These are phyloP conservation scores for Tenthredo amoena DNA, from an alignment of 2,888 invertebrate genomes.

Conservation along the genomic window DNA sequence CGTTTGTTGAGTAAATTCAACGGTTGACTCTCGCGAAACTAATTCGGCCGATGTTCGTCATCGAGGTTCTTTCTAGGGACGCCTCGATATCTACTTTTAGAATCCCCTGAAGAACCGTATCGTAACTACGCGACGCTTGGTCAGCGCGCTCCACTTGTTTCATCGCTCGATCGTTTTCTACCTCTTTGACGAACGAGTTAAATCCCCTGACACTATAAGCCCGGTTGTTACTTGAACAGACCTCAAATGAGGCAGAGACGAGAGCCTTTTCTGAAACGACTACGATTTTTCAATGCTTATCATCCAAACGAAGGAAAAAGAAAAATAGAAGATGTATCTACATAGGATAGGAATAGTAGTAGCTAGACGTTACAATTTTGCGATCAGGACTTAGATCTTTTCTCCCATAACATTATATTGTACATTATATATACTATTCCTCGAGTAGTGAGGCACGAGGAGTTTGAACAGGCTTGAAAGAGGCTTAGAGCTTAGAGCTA, in stretches of 20 bases:
- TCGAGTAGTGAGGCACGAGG: not conserved
- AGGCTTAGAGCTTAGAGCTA: constrained; percentile 35
- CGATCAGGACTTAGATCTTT: not conserved
- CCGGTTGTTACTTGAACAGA: not conserved
- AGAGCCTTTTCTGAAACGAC: not conserved
- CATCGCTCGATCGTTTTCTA: not conserved
- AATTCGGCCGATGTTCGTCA: constrained; percentile 34
- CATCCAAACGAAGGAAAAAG: not conserved
- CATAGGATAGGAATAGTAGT: not conserved
- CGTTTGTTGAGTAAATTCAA: not conserved
- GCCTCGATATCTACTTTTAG: constrained; percentile 35
- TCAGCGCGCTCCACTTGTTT: constrained; percentile 7
- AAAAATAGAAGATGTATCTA: not conserved
- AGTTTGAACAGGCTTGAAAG: constrained; percentile 20
- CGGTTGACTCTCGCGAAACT: not conserved
- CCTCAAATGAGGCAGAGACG: not conserved
- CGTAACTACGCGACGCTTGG: constrained; percentile 15
- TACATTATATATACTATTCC: constrained; percentile 7
- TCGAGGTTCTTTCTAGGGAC: constrained; percentile 26
- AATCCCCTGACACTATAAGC: not conserved
- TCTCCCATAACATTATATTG: not conserved
- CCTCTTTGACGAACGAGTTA: constrained; percentile 10
- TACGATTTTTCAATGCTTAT: not conserved
- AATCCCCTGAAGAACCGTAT: constrained; percentile 9
- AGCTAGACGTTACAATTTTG: not conserved